Base-by-base conservation (phyloP, 1,140 invertebrate species). In the Drosophila sucinea region DNA sequence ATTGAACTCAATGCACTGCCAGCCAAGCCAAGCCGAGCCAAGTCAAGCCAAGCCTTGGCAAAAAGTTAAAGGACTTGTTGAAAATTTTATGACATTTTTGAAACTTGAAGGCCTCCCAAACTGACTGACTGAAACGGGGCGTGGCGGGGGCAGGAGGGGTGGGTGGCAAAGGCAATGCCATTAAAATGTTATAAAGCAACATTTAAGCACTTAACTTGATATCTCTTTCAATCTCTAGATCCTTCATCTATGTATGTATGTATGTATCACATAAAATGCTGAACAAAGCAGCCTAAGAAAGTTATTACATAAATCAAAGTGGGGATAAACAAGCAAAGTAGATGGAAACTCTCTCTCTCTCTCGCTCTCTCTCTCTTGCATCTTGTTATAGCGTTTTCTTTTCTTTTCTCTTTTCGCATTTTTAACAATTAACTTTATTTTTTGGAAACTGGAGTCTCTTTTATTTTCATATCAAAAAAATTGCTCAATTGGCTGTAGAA, bases 21-120 rank as follows among this genome's bases (percentile, higher is more conserved):
- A 41, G 40, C 11, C 11, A 2, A 38, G 5, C 6, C 40, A 70
- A 67, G 60, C 64, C 61, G 27, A 35, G 47, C 35, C 35, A 4
- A 38, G 10, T 10, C 35, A 38, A 38, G 35, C 25, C n/a, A 51
- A 25, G 23, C 33, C 54, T 40, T 54, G 5, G 66, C 70, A 30
- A 77, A 83, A 87, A 89, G 80, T 84, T 89, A 78, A 89, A 89
- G 84, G 86, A 89, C 84, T 87, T 87, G 84, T 87, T 89, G 77
- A 87, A 89, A 84, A 89, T 87, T 89, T 84, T 89, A 87, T 87
- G 84, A 87, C 77, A 89, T 87, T 89, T 84, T 89, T 78, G 44
- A 72, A 84, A 89, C 80, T 71, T 84, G 83, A 32, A 56, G 63
- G 44, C 44, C 33, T 11, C 30, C 60, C 70, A 40, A 55, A 40